Percentiles rank a stretch among this genome's conserved stretches.
These are phyloP conservation scores for Diplodus sargus DNA, from an alignment of 2,797 vertebrate species.

Conservation along the genomic window DNA sequence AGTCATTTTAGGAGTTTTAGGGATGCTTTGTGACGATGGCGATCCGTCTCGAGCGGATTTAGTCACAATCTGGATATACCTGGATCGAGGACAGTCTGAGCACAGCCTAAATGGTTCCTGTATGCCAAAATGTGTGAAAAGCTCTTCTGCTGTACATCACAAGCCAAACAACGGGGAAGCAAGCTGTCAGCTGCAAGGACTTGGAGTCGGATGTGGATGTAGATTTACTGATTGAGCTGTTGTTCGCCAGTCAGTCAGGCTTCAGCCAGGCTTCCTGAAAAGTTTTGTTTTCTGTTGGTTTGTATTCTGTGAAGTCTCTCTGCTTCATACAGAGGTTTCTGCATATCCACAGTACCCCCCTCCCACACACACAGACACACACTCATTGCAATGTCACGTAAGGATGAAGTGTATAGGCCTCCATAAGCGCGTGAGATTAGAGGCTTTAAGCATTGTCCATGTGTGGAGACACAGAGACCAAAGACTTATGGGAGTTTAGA, in stretches of 20 bases:
- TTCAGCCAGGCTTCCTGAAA: slow-evolving; percentile 34
- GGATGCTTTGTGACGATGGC: background rate
- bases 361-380: slow-evolving; percentile 45
- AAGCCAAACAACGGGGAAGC: slow-evolving; percentile 42
- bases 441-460: slow-evolving; percentile 67
- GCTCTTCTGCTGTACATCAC: slow-evolving; percentile 47
- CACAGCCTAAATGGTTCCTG: slow-evolving; percentile 37
- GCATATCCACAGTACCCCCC: slow-evolving; percentile 2
- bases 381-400: slow-evolving; percentile 51
- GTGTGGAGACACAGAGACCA: slow-evolving; percentile 65
- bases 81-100: slow-evolving; percentile 33
- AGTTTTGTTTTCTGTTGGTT: slow-evolving; percentile 35
- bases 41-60: slow-evolving; percentile 1
- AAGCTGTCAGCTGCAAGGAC: slow-evolving; percentile 62
- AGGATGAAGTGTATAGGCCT: slow-evolving; percentile 72
- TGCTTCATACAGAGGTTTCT: slow-evolving; percentile 23
- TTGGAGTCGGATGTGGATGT: slow-evolving; percentile 36
- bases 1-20: background rate
- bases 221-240: slow-evolving; percentile 67
- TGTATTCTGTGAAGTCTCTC: slow-evolving; percentile 30
- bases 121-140: slow-evolving; percentile 39
- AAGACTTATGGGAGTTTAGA: slow-evolving; percentile 76
- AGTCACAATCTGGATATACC: slow-evolving; percentile 30
- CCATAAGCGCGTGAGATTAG: slow-evolving; percentile 73
- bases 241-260: slow-evolving; percentile 55